Base-by-base conservation (phyloP, 2,888 invertebrate species). In the Venusia cambrica region DNA sequence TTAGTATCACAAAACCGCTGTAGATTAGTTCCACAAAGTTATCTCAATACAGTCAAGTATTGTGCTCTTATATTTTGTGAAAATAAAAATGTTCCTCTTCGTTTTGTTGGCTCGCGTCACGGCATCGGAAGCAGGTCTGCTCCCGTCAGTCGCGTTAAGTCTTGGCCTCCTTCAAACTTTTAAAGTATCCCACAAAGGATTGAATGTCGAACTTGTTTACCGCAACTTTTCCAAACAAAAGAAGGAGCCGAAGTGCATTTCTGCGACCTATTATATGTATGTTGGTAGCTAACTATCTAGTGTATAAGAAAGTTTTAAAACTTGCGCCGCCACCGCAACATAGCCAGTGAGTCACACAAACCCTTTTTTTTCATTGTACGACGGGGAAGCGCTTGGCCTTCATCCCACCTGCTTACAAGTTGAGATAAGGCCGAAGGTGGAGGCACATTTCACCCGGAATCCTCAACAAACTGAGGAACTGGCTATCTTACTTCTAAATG, bases 161-260 rank as follows among this genome's bases (percentile, higher is more conserved):
- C 54, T 47, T 40, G 54, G 58, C 57, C 61, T 66, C 60, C 66
- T 69, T 57, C 54, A 48, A 78, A 79, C 69, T 78, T 77, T 70
- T 59, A 69, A 78, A 76, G 71, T 71, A 67, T 64, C 62, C 76
- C 75, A 73, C 80, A 80, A 80, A 80, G 80, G 71, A 79, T 73
- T 73, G 76, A 71, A 74, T 73, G 74, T 80, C 74, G 70, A 80
- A 83, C 75, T 79, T 78, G 75, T 72, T 76, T 79, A 72, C 73
- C 62, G 55, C 57, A 62, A 77, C 66, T 79, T 73, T 71, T 57
- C 57, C 63, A 71, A 72, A 74, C 68, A 73, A 73, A 75, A 75
- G 73, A 62, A 65, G 56, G 56, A 62, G 67, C 57, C 60, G 51
- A 61, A 75, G 70, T 74, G 68, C 66, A 70, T 73, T 72, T 74